A percentile compares a stretch with the other conserved stretches of the same genome.
phyloP scores from a whole-genome alignment of 2,113 vertebrate species.

The Ciconia boyciana region DNA sequence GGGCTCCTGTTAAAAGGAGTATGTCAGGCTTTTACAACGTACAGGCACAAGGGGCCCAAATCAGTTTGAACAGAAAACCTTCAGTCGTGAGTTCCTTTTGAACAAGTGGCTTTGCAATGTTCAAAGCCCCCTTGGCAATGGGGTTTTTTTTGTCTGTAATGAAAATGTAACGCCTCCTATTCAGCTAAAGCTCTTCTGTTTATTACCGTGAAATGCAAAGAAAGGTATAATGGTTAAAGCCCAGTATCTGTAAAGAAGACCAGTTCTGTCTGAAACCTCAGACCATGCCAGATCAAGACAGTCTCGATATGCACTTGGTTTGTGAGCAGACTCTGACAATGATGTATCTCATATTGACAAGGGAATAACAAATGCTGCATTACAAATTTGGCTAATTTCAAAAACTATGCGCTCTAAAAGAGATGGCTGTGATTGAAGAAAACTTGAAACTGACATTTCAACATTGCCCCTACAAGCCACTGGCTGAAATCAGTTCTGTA shows the following conservation, averaged over 20 bases:
- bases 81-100: not conserved
- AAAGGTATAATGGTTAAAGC: not conserved
- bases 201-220: not conserved
- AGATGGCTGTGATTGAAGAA: not conserved
- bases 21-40: fast-evolving
- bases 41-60: not conserved
- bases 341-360: fast-evolving
- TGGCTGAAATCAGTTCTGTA: fast-evolving
- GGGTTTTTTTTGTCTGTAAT: not conserved
- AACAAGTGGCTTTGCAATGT: not conserved
- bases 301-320: fast-evolving
- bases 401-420: fast-evolving
- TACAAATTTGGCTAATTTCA: fast-evolving
- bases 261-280: not conserved
- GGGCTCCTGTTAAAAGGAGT: not conserved
- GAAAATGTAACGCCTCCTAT: not conserved
- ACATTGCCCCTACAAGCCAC: not conserved
- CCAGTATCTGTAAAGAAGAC: fast-evolving
- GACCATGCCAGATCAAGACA: not conserved
- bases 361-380: not conserved
- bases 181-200: not conserved
- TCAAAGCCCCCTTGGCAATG: not conserved
- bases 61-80: not conserved
- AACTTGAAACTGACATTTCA: not conserved
- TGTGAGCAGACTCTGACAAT: not conserved